Percentiles rank a stretch among this genome's conserved stretches.
Evolutionary conservation across 1,140 invertebrate species (phyloP).

Genomic region (Solen grandis): DNA sequence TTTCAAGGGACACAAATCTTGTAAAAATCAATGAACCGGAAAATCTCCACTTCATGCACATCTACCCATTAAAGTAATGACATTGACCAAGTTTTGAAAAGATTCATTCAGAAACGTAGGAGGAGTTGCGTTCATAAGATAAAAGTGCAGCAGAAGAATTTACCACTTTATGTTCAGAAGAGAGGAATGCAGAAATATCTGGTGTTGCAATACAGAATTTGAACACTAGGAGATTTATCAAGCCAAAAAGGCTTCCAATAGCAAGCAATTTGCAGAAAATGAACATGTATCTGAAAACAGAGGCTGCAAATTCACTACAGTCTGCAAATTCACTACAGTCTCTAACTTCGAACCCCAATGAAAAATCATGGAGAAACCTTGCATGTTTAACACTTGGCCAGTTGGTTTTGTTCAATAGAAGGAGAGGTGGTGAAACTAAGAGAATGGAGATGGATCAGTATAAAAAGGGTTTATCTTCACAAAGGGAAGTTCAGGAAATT

Average conservation of each 20-base stretch:
- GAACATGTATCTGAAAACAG: slow-evolving; percentile 11
- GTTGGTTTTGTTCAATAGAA: slow-evolving; percentile 39
- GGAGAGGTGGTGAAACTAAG: slow-evolving; percentile 26
- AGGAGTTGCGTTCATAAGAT: too few relatives aligned
- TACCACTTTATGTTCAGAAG: background rate
- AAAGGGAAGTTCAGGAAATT: background rate
- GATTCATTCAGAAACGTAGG: too few relatives aligned
- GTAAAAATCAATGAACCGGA: too few relatives aligned
- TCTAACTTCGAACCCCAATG: background rate
- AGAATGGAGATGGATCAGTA: slow-evolving; percentile 11
- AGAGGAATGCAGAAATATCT: slow-evolving; percentile 42
- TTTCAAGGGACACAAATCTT: too few relatives aligned
- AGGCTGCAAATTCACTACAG: too few relatives aligned
- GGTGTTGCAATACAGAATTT: slow-evolving; percentile 20
- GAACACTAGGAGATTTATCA: slow-evolving; percentile 17
- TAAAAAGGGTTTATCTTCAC: background rate
- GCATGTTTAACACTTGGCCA: slow-evolving; percentile 18
- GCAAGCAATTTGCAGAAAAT: slow-evolving; percentile 34
- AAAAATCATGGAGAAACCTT: slow-evolving; percentile 2
- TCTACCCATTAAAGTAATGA: too few relatives aligned
- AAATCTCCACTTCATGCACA: too few relatives aligned
- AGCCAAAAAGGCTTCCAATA: slow-evolving; percentile 25
- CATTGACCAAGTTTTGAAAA: too few relatives aligned
- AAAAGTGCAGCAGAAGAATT: slow-evolving; percentile 20
- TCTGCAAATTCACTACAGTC: background rate